Evolutionary conservation across 2,113 vertebrate species (phyloP), one percentile per base, ranked within the genome.

Genomic region (Nesospiza acunhae): DNA sequence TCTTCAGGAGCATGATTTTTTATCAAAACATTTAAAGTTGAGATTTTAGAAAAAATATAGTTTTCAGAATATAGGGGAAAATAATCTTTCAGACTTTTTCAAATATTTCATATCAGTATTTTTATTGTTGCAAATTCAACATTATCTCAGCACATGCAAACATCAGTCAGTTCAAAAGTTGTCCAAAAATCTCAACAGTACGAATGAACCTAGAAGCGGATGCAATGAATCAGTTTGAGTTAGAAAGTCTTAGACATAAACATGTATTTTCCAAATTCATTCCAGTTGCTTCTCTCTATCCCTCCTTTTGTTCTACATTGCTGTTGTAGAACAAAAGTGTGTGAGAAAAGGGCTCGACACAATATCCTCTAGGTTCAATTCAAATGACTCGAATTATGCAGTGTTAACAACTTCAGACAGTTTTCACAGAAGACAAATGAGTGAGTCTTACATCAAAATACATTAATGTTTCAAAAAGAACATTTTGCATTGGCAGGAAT

Each of bases 331-430:
- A 63, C 35, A 70, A 68, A 78, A 19, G 16, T 17, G 11, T 22
- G 14, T 0, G 1, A 81, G 42, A 18, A 67, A 47, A 72, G 28
- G 24, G 4, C 74, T 79, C 73, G 64, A 64, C 53, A 28, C 16
- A 52, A 10, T 41, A 69, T 77, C 67, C 41, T 78, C 35, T 77
- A 63, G 10, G 1, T 80, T 93, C 52, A 89, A 11, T 52, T 83
- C 37, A 90, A 76, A 84, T 5, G 7, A 91, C 21, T 74, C 89
- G 91, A 94, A 96, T 89, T 95, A 94, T 94, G 74, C 80, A 95
- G 56, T 1, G 28, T 75, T 97, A 92, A 91, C 66, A 93, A 56
- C 87, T 94, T 89, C 82, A 87, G 90, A 92, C 47, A 68, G 76
- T 88, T 94, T 91, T 93, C 78, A 84, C 77, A 87, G 47, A 87